Percentiles rank a stretch among this genome's conserved stretches.
phyloP scores from a whole-genome alignment of 2,113 vertebrate species.

The Numida meleagris region DNA sequence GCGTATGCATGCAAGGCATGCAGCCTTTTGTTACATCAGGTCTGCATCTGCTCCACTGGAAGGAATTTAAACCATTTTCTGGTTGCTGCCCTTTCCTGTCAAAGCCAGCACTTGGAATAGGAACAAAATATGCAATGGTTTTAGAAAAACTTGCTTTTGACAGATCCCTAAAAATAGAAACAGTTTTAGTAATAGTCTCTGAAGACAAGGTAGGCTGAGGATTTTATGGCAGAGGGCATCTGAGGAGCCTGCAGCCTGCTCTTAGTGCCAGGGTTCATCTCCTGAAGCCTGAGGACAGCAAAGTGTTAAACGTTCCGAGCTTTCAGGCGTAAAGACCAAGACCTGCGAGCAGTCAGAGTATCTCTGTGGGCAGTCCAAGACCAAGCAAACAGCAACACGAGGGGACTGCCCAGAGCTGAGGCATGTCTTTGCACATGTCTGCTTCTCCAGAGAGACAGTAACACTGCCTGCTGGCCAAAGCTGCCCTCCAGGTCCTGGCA shows the following conservation, averaged over 20 bases:
- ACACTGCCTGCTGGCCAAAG: background rate
- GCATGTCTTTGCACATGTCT: accelerated
- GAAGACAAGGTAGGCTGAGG: background rate
- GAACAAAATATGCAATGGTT: constrained; percentile 2
- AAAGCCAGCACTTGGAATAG: constrained; percentile 9
- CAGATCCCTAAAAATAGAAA: constrained; percentile 42
- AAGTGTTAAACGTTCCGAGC: background rate
- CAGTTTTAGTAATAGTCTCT: background rate
- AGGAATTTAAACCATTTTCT: constrained; percentile 30
- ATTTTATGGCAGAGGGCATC: background rate
- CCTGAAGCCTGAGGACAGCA: background rate
- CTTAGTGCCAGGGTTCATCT: background rate
- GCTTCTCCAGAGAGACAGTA: background rate
- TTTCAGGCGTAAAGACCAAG: background rate
- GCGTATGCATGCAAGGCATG: background rate
- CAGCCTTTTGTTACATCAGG: background rate
- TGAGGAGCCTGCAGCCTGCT: background rate
- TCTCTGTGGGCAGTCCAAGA: background rate
- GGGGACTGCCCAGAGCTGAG: background rate
- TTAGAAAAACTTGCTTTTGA: constrained; percentile 16
- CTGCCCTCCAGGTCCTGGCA: background rate
- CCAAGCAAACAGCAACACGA: background rate
- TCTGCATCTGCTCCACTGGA: background rate
- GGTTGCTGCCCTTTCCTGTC: constrained; percentile 23
- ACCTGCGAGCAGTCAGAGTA: background rate